Percentiles rank a stretch among this genome's conserved stretches.
These are phyloP conservation scores for Cryptoblepharus egeriae DNA, from an alignment of 2,797 vertebrate species.

Conservation along the genomic window DNA sequence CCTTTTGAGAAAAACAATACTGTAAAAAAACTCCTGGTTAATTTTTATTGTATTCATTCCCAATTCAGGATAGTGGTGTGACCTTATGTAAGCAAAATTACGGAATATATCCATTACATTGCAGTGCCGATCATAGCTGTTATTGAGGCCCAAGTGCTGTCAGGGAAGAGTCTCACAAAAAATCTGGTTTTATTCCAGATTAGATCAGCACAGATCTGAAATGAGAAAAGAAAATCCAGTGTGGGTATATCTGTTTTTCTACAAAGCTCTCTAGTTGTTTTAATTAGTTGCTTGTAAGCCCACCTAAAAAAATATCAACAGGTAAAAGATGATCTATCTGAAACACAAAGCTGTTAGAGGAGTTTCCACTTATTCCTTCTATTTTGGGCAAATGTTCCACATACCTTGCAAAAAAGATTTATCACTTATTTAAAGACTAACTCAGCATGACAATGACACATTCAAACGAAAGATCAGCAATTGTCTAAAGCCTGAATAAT, in stretches of 20 bases:
- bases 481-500: conserved; percentile 36
- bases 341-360: background rate
- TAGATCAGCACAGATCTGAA: background rate
- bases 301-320: background rate
- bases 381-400: conserved; percentile 37
- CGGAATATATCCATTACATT: too few species aligned
- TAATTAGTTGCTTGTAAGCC: background rate
- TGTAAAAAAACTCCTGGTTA: too few species aligned
- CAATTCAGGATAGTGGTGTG: background rate
- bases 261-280: background rate
- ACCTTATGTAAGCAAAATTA: background rate
- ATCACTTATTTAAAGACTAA: conserved; percentile 39
- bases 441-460: conserved; percentile 31
- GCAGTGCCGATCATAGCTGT: background rate
- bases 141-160: background rate
- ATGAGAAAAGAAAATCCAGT: background rate
- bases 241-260: background rate
- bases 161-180: background rate
- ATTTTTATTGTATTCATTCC: background rate
- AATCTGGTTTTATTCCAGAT: background rate
- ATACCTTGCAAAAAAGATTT: conserved; percentile 16
- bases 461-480: conserved; percentile 50
- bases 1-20: background rate
- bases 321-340: background rate
- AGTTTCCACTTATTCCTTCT: background rate